These are phyloP conservation scores for Planiliza haematocheilus DNA, from an alignment of 2,113 vertebrate genomes.

Conservation along the genomic window DNA sequence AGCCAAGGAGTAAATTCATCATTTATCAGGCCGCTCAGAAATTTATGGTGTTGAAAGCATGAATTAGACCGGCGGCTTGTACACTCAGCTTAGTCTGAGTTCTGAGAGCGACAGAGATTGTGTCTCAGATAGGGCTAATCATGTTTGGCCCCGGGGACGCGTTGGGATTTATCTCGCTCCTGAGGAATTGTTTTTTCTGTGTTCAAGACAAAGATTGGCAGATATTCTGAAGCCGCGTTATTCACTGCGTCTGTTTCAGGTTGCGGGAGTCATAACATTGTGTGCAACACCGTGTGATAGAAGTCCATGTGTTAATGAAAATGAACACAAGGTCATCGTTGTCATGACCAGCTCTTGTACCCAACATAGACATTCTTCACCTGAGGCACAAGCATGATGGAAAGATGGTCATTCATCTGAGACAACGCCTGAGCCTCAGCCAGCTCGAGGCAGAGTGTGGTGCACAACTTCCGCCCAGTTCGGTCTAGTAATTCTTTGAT, in stretches of 20 bases:
- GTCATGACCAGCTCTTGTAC: constrained; percentile 11
- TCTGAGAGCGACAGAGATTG: constrained; percentile 62
- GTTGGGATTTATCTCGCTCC: constrained; percentile 74
- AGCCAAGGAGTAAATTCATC: constrained; percentile 65
- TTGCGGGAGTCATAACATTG: constrained; percentile 5
- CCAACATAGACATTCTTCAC: constrained; percentile 8
- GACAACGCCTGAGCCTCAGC: constrained; percentile 52
- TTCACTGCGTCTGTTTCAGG: constrained; percentile 39
- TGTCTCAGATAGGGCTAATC: constrained; percentile 68
- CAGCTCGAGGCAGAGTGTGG: constrained; percentile 55
- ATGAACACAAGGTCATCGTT: constrained; percentile 32
- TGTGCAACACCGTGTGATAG: constrained; percentile 2
- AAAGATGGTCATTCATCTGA: constrained; percentile 67
- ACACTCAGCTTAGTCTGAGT: constrained; percentile 46
- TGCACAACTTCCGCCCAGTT: constrained; percentile 53
- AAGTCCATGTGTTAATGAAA: constrained; percentile 27
- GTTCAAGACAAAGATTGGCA: constrained; percentile 60
- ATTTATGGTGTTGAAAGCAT: constrained; percentile 60
- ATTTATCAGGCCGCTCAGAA: constrained; percentile 66
- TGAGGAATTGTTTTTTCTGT: constrained; percentile 74
- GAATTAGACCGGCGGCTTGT: constrained; percentile 59
- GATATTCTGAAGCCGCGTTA: constrained; percentile 37
- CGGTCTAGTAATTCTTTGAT: constrained; percentile 55
- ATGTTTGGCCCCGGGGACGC: constrained; percentile 58
- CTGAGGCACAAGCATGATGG: constrained; percentile 51